Evolutionary conservation across 2,113 vertebrate species (phyloP).

Genomic region (Zosterops japonicus): DNA sequence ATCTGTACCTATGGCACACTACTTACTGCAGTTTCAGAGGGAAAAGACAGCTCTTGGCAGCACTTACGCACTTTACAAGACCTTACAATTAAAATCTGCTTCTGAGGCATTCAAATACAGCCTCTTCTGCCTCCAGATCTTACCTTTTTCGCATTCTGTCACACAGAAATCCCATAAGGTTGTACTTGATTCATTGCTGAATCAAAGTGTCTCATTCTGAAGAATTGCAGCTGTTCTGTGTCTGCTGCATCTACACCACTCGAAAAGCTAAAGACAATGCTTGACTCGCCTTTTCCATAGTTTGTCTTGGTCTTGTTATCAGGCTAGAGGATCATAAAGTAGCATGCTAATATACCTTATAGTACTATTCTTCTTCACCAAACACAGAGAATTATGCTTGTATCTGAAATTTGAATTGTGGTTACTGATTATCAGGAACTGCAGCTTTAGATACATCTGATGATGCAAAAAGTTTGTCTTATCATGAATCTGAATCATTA

Average conservation of each 20-base stretch:
- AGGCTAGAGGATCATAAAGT: background rate
- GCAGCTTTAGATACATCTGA: background rate
- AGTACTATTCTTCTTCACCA: background rate
- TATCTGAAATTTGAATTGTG: background rate
- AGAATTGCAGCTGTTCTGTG: background rate
- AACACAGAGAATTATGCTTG: background rate
- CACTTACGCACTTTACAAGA: background rate
- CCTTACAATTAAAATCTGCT: background rate
- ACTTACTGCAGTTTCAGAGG: background rate
- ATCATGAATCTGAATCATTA: background rate
- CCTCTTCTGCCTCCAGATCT: background rate
- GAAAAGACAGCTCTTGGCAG: background rate
- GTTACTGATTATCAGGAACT: background rate
- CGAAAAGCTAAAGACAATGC: background rate
- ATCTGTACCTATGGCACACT: background rate
- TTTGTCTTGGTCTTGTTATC: background rate
- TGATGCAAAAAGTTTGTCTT: background rate
- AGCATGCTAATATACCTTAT: background rate
- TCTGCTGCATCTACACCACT: background rate
- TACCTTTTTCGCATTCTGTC: background rate
- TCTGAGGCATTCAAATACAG: background rate
- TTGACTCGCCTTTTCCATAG: background rate
- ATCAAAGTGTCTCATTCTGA: background rate
- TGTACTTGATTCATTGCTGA: background rate
- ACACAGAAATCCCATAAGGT: background rate